A percentile compares a stretch with the other conserved stretches of the same genome.
These are phyloP conservation scores for Leucoma salicis DNA, from an alignment of 2,888 invertebrate species.

Conservation along the genomic window DNA sequence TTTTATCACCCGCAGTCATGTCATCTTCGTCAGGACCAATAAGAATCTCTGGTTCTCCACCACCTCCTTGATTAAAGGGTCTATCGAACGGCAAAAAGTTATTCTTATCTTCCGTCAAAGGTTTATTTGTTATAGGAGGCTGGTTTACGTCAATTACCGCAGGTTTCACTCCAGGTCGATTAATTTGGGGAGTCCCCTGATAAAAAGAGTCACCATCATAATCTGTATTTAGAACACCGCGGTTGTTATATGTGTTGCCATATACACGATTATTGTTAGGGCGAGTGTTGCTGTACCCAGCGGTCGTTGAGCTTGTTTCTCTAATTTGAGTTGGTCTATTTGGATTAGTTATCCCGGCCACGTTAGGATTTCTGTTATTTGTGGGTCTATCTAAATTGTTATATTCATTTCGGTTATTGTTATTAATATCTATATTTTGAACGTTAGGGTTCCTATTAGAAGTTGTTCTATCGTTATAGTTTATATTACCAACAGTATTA, in stretches of 20 bases:
- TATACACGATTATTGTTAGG: conserved; percentile 5
- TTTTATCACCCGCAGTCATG: conserved; percentile 55
- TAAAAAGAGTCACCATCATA: conserved; percentile 23
- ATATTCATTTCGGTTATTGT: conserved; percentile 8
- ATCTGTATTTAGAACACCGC: conserved; percentile 17
- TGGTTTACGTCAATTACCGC: conserved; percentile 42
- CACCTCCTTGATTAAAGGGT: conserved; percentile 28
- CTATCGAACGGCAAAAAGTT: conserved; percentile 13
- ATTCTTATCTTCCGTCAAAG: conserved; percentile 31
- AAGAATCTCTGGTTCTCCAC: conserved; percentile 43
- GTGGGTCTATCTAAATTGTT: background rate
- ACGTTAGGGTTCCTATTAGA: conserved; percentile 2
- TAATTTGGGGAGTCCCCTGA: conserved; percentile 36
- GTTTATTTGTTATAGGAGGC: conserved; percentile 65
- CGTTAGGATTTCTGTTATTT: background rate
- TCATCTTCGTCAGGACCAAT: conserved; percentile 60
- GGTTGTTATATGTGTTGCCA: conserved; percentile 9
- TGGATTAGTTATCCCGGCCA: background rate
- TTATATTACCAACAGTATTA: background rate
- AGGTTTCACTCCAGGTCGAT: conserved; percentile 58
- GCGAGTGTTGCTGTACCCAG: conserved; percentile 5
- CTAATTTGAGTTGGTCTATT: background rate
- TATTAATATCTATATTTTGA: conserved; percentile 13
- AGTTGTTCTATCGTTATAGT: background rate
- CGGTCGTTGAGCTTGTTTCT: background rate